Percentiles rank a stretch among this genome's conserved stretches.
phyloP scores from a whole-genome alignment of 2,888 invertebrate species.

The Trachelus troglodyta region DNA sequence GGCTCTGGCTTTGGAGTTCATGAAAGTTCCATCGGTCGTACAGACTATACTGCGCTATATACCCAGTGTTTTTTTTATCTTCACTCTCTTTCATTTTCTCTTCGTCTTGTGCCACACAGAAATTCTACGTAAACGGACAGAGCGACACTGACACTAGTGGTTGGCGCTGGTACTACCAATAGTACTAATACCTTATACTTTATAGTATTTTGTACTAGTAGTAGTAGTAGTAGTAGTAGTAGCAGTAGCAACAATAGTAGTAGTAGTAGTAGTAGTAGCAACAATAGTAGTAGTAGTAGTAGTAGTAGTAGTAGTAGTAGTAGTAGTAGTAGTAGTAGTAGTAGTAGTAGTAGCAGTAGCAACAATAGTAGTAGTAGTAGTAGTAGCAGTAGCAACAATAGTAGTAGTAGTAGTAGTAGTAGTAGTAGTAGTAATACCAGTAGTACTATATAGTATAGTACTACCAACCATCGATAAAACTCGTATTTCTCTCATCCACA shows the following conservation, averaged over 20 bases:
- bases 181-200: too few relatives aligned
- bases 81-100: constrained; percentile 8
- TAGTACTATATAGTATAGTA: background rate
- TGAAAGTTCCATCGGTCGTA: constrained; percentile 41
- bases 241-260: too few relatives aligned
- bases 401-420: background rate
- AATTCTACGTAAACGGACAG: background rate
- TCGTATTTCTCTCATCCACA: background rate
- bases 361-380: too few relatives aligned
- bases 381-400: too few relatives aligned
- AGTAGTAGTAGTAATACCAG: background rate
- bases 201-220: too few relatives aligned
- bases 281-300: background rate
- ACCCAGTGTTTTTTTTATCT: background rate
- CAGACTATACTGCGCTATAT: background rate
- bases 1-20: constrained; percentile 28
- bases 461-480: background rate
- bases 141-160: background rate
- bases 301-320: background rate
- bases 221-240: too few relatives aligned
- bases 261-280: background rate
- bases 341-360: background rate
- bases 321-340: background rate
- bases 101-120: background rate
- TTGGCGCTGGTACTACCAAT: background rate